Conservation (phyloP, 1,140 invertebrate genomes). For the Neocloeon triangulifer region DNA sequence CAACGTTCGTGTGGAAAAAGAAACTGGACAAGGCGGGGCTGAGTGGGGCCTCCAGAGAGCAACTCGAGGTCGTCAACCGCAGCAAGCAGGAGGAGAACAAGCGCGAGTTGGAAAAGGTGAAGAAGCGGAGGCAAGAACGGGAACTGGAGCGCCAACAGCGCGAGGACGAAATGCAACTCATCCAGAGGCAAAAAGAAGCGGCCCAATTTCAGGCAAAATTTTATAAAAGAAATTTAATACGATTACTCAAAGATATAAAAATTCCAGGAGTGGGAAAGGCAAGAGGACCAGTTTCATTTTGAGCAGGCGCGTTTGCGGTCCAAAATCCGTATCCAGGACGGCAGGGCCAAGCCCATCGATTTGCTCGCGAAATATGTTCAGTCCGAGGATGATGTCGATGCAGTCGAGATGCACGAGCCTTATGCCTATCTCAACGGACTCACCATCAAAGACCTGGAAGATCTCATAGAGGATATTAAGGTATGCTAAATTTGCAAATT, state of each 20-base stretch:
- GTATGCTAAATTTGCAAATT: conserved; percentile 14
- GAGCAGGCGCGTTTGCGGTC: conserved; percentile 75
- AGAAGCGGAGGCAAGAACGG: conserved; percentile 69
- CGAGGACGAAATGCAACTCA: conserved; percentile 68
- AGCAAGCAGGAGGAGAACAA: conserved; percentile 81
- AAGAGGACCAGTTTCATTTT: conserved; percentile 85
- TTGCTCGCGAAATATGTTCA: conserved; percentile 90
- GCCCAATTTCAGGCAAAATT: conserved; percentile 73
- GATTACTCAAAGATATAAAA: too few relatives aligned
- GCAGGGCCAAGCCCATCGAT: conserved; percentile 94
- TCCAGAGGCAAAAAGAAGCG: conserved; percentile 84
- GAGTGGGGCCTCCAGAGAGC: conserved; percentile 48
- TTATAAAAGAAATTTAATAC: too few relatives aligned
- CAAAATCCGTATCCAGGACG: conserved; percentile 87
- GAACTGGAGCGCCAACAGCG: conserved; percentile 73
- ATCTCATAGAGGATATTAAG: conserved; percentile 92
- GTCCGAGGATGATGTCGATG: conserved; percentile 73
- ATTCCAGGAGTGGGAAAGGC: conserved; percentile 81
- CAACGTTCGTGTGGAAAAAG: conserved; percentile 92
- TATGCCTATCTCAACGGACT: conserved; percentile 89
- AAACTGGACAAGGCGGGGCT: conserved; percentile 91
- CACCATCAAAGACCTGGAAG: conserved; percentile 82
- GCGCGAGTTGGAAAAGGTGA: conserved; percentile 73
- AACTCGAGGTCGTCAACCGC: conserved; percentile 65
- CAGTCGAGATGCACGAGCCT: conserved; percentile 95